These are phyloP conservation scores for Sesia bembeciformis DNA, from an alignment of 2,888 invertebrate genomes.

Conservation along the genomic window DNA sequence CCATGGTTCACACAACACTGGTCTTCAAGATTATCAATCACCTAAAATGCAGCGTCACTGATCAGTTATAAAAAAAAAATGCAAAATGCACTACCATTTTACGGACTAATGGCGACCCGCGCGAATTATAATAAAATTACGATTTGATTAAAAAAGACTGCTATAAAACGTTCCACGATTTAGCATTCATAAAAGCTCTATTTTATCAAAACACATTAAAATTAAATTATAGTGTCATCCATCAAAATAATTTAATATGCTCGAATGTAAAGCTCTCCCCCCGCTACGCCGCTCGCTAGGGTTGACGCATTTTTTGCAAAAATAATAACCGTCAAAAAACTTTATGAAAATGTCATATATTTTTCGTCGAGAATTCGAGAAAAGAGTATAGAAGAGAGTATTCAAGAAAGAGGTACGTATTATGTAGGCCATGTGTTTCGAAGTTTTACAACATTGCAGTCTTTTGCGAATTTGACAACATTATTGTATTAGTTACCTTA, in stretches of 20 bases:
- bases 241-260: conserved; percentile 69
- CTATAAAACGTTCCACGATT: conserved; percentile 29
- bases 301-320: not conserved
- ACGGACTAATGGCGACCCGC: conserved; percentile 12
- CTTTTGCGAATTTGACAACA: conserved; percentile 1
- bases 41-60: conserved; percentile 13
- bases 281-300: conserved; percentile 1
- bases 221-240: conserved; percentile 63
- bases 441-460: not conserved
- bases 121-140: conserved; percentile 26
- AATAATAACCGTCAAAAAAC: not conserved
- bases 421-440: not conserved
- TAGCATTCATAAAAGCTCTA: conserved; percentile 33
- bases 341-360: no score
- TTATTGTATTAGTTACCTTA: not conserved
- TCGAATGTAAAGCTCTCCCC: conserved; percentile 5
- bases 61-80: conserved; percentile 12
- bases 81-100: conserved; percentile 10
- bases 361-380: no score
- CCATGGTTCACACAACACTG: no score
- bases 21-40: conserved; percentile 17
- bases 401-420: no score
- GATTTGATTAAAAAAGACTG: conserved; percentile 20
- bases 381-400: no score
- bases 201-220: conserved; percentile 70